Base-by-base conservation (phyloP, 2,797 vertebrate species). In the Adelosebastes latens region DNA sequence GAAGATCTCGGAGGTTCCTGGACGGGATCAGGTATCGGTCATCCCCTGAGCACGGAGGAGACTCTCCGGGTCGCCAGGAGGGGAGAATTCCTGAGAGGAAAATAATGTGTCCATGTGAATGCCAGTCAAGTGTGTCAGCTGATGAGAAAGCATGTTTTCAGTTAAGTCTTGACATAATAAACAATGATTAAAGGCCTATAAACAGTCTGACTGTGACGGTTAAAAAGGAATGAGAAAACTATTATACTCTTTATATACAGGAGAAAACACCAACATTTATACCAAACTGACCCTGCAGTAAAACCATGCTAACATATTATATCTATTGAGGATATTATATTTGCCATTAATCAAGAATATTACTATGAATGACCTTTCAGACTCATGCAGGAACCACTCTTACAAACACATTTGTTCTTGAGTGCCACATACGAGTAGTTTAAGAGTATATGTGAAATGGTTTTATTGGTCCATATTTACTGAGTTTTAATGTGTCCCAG, bases 121-220 rank as follows among this genome's bases (percentile, higher is more conserved):
- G 86, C 81, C 84, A 85, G 80, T 90, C 80, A 69, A 83, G 74
- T 70, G 88, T 77, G 87, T 92, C 83, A 77, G 83, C 86, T 91
- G 87, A 90, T 90, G 91, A 83, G 73, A 87, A 87, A 78, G 81
- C 77, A 71, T 93, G 88, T 87, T 94, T 94, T 79, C 70, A 90
- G 82, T 94, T 94, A 88, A 65, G 29, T 71, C 70, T 79, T 92
- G 88, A 92, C 87, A 92, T 89, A 92, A 93, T 91, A 94, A 86
- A 87, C 77, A 67, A 77, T 71, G 82, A 94, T 89, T 84, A 85
- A 91, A 91, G 84, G 75, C 56, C 84, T 34, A 66, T 82, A 87
- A 93, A 92, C 74, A 87, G 65, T 66, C 82, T 53, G 81, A 86
- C 62, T 73, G 59, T 68, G 84, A 76, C 27, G 39, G 63, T 82